Conservation (phyloP, 2,888 invertebrate genomes). For the Dendrolimus houi region DNA sequence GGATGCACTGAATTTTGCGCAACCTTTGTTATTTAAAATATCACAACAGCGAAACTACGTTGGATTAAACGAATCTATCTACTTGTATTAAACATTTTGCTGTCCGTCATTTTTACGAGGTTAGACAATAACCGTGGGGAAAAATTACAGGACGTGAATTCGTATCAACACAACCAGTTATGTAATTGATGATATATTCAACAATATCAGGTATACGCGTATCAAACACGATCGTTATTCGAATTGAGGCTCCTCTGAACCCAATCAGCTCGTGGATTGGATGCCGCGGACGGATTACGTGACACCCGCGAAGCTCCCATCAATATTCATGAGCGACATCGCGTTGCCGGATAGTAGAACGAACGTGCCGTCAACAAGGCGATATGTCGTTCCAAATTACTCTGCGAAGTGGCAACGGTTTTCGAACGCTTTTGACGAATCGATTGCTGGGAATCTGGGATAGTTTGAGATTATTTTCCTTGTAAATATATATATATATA, state of each 20-base stretch:
- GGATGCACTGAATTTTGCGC: too few relatives aligned
- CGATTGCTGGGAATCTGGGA: not conserved
- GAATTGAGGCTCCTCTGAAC: constrained; percentile 13
- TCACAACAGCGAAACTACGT: too few relatives aligned
- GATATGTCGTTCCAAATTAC: not conserved
- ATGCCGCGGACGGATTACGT: constrained; percentile 45
- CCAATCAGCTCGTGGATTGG: constrained; percentile 43
- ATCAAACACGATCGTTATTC: not conserved
- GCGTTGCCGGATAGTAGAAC: constrained; percentile 29
- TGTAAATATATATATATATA: too few relatives aligned
- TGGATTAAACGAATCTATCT: too few relatives aligned
- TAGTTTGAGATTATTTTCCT: not conserved
- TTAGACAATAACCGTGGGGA: too few relatives aligned
- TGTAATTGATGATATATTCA: not conserved
- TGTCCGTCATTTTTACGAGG: too few relatives aligned
- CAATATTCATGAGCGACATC: constrained; percentile 58
- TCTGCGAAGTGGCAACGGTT: not conserved
- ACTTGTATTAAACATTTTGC: too few relatives aligned
- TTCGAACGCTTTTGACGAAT: not conserved
- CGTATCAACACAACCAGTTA: not conserved
- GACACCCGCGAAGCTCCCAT: constrained; percentile 49
- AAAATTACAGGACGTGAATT: too few relatives aligned
- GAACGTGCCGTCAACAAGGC: not conserved
- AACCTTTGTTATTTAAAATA: too few relatives aligned
- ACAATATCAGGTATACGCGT: not conserved